A percentile compares a stretch with the other conserved stretches of the same genome.
Conservation (phyloP, 2,113 vertebrate genomes). For the Cyprinodon variegatus region DNA sequence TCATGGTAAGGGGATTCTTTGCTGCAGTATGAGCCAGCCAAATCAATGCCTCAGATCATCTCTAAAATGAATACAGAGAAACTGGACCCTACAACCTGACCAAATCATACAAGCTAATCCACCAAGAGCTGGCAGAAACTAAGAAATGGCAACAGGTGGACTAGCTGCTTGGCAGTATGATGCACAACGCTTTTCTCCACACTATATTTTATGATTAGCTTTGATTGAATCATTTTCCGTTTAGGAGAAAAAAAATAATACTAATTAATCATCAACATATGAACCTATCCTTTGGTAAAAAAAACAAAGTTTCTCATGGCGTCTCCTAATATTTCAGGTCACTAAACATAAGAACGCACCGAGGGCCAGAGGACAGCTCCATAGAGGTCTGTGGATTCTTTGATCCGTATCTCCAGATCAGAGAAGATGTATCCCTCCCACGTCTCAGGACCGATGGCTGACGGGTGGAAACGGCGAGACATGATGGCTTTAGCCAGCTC, state of each 20-base stretch:
- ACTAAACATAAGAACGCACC: slow-evolving; percentile 67
- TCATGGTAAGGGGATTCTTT: no score
- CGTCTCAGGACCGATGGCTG: slow-evolving; percentile 70
- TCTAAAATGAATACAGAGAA: no score
- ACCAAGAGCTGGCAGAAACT: no score
- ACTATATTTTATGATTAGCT: not conserved
- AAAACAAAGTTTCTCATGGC: not conserved
- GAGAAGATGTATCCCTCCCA: slow-evolving; percentile 92
- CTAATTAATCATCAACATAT: not conserved
- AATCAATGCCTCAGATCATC: no score
- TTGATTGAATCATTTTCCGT: not conserved
- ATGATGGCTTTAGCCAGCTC: slow-evolving; percentile 84
- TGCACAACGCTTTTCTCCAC: no score
- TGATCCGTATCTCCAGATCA: slow-evolving; percentile 88
- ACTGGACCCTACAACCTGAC: no score
- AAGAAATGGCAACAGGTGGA: no score
- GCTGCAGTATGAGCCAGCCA: no score
- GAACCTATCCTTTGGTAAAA: not conserved
- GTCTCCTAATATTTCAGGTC: not conserved
- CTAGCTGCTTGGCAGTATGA: no score
- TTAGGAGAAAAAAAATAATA: not conserved
- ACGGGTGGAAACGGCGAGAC: slow-evolving; percentile 83
- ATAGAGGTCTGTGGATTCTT: slow-evolving; percentile 87
- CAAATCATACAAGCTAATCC: no score
- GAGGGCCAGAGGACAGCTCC: slow-evolving; percentile 96